Evolutionary conservation across 1,140 invertebrate genomes (phyloP).

Genomic region (Ips typographus): DNA sequence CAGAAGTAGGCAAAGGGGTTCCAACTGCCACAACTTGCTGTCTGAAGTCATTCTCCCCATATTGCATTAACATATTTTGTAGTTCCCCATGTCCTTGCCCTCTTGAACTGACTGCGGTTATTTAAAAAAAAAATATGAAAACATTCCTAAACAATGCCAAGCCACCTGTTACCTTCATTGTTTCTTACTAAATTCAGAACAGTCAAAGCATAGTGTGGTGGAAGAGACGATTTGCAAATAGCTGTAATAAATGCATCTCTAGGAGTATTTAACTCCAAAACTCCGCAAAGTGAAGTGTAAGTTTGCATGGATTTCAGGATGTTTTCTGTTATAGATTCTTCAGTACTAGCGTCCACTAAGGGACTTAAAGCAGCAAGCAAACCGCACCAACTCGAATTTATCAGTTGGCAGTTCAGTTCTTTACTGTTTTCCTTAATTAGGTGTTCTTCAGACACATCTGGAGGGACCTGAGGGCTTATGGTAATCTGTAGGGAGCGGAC

Average conservation of each 20-base stretch:
- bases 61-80: conserved; percentile 45
- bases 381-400: conserved; percentile 95
- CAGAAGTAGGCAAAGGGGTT: conserved; percentile 84
- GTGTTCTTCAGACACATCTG: conserved; percentile 43
- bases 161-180: background rate
- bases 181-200: conserved; percentile 68
- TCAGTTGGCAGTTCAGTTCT: conserved; percentile 72
- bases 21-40: conserved; percentile 94
- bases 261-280: conserved; percentile 69
- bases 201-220: conserved; percentile 91
- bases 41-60: conserved; percentile 65
- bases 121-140: too few relatives aligned
- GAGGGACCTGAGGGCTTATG: conserved; percentile 60
- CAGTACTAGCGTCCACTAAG: conserved; percentile 92
- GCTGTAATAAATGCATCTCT: conserved; percentile 92
- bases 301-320: conserved; percentile 89
- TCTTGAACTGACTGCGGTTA: too few relatives aligned
- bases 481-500: conserved; percentile 75
- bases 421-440: conserved; percentile 54
- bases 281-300: conserved; percentile 78
- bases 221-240: conserved; percentile 92
- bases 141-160: background rate
- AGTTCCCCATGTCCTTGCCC: conserved; percentile 42
- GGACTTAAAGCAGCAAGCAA: conserved; percentile 87
- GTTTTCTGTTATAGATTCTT: conserved; percentile 86